phyloP scores from a whole-genome alignment of 2,113 vertebrate species.

The Macheiramphus alcinus region DNA sequence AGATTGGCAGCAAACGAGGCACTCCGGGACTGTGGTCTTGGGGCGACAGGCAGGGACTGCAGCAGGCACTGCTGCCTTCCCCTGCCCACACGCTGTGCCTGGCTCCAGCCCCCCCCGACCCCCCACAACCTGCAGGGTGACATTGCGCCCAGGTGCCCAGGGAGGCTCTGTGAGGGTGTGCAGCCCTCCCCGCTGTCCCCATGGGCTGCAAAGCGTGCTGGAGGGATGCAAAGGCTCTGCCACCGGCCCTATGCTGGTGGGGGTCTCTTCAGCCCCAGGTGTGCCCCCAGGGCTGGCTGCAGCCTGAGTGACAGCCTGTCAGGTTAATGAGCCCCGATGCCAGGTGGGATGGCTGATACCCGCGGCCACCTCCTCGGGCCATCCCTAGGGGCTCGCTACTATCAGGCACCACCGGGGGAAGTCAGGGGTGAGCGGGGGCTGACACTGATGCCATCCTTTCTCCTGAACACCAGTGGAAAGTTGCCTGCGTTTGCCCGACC shows the following conservation, averaged over 20 bases:
- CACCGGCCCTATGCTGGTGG: neutral
- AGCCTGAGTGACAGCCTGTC: constrained; percentile 4
- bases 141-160: rapidly evolving
- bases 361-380: neutral
- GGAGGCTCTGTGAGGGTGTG: rapidly evolving
- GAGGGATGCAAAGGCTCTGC: neutral
- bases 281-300: neutral
- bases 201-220: rapidly evolving
- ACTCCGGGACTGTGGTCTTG: rapidly evolving
- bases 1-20: neutral
- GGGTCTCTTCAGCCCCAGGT: neutral
- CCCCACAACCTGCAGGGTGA: neutral
- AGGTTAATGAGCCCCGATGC: neutral
- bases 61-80: neutral
- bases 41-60: neutral
- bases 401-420: rapidly evolving
- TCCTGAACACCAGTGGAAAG: neutral
- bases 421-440: rapidly evolving
- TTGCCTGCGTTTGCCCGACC: neutral
- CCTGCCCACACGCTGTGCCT: neutral
- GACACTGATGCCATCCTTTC: neutral
- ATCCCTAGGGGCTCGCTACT: neutral
- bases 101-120: rapidly evolving
- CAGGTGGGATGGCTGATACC: neutral
- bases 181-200: neutral